Evolutionary conservation across 1,140 invertebrate species (phyloP), one percentile per base, ranked within the genome.

Genomic region (Musca vetustissima): DNA sequence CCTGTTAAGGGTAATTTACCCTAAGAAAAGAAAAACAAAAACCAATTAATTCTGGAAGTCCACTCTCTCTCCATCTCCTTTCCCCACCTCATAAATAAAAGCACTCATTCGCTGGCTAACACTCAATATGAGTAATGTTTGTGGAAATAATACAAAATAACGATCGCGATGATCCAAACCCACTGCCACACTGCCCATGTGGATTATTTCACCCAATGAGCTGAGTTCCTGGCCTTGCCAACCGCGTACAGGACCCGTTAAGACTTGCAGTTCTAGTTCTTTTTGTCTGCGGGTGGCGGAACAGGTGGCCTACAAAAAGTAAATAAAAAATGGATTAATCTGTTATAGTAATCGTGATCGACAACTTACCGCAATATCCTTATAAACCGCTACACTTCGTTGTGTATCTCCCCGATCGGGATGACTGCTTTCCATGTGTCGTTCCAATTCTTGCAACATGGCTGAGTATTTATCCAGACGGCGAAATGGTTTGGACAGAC

Each of bases 401-500:
- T 98, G 96, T 1, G 96, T 94, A 79, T 99, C 97, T 2, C 97
- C 98, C 72, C 97, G 86, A 84, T 99, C 98, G 2, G 93, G 88
- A 84, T 99, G 96, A 78, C 90, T 92, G 83, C 98, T 97, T 86
- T 96, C 93, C 36, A 97, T 92, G 80, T 98, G 96, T 70, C 96
- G 85, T 76, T 98, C 95, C 57, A 99, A 83, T 83, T 99, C 97
- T 84, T 98, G 95, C 19, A 99, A 85, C 89, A 94, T 92, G 28
- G 90, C 91, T 7, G 95, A 91, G 83, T 98, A 99, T 81, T 97
- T 98, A 74, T 98, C 95, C 32, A 99, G 84, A 68, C 97, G 89
- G 61, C 96, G 88, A 83, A 99, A 99, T 7, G 97, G 95, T 84
- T 95, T 95, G 71, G 95, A 98, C 11, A 99, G 85, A 1, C 93